Base-by-base conservation (phyloP, 2,888 invertebrate species). In the Scaptomyza reducta region DNA sequence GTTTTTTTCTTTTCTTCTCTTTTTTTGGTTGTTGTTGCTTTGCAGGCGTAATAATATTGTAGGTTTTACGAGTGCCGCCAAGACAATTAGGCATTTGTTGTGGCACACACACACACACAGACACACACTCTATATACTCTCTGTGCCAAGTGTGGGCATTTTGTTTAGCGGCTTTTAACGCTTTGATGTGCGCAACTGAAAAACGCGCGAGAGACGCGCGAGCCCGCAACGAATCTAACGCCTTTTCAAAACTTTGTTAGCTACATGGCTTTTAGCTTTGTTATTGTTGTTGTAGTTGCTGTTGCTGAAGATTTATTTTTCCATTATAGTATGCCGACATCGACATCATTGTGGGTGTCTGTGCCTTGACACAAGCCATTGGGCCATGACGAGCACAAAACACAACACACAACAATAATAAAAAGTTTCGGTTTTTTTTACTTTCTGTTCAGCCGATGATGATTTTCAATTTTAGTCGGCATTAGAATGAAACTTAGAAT, bases 41-140 rank as follows among this genome's bases (percentile, higher is more conserved):
- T 70, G 72, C 63, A 66, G 81, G 77, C 83, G 81, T 82, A 82
- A 82, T 82, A 82, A 82, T 82, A 83, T 82, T 83, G 84, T 82
- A 79, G 81, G 81, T 82, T 82, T 82, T 82, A 82, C 83, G 81
- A 83, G 81, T 82, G 84, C 82, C 84, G 82, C 75, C 81, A 85
- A 87, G 83, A 87, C 87, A 87, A 87, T 87, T 87, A 87, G 88
- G 87, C 83, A 78, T 69, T 75, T 79, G 77, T 83, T 79, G 79
- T 82, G 66, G 47, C 7, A 55, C 22, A 64, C 16, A 56, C 29
- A 42, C 27, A 25, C 27, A 10, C 31, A 31, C 10, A 31, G n/a
- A 65, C 18, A 63, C 41, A 38, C 27, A 33, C 22, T n/a, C 16
- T 13, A 18, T 47, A 54, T 25, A 66, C 9, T 25, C 22, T 42